Evolutionary conservation across 1,140 invertebrate species (phyloP), one percentile per base, ranked within the genome.

Genomic region (Polyergus mexicanus): DNA sequence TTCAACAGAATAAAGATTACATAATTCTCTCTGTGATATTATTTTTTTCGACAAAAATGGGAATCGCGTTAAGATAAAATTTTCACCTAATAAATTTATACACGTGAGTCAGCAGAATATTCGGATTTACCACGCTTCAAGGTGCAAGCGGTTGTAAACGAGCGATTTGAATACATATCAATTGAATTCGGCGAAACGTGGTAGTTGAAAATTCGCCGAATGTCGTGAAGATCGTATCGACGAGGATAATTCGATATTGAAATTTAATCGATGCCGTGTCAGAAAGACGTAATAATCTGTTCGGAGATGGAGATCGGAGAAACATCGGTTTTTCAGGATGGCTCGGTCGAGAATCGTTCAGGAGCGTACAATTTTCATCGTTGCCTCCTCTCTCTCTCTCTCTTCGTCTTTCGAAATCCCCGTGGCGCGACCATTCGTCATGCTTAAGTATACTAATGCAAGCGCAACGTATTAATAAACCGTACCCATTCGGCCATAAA

Each of bases 381-480:
- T 84, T 41, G 44, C 47, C 25, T 71, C 22, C 66, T 63, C 19
- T 83, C 80, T 35, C 22, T 35, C 35, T 83, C 4, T 47, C 13
- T 44, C 13, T 56, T 13, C 58, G 38, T 71, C 16, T 35, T 58
- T 41, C 78, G 76, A 89, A 90, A 90, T 90, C 89, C 83, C 87
- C 63, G 90, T 86, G 90, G 89, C 83, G 89, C 89, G 89, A 92
- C 92, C 93, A 94, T 94, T 93, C 92, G 92, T 95, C 94, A 95
- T 95, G 94, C 93, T 94, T 94, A 95, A 93, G 91, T 92, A 92
- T 93, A 94, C 92, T 94, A 94, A 95, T 94, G 92, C 93, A 94
- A 94, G 93, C 93, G 92, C 92, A 93, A 93, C 93, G 93, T 94
- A 95, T 94, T 95, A 94, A 94, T 95, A 94, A 94, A 93, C 93